A percentile compares a stretch with the other conserved stretches of the same genome.
Conservation (phyloP, 2,113 vertebrate species). For the Corythornis cristatus region DNA sequence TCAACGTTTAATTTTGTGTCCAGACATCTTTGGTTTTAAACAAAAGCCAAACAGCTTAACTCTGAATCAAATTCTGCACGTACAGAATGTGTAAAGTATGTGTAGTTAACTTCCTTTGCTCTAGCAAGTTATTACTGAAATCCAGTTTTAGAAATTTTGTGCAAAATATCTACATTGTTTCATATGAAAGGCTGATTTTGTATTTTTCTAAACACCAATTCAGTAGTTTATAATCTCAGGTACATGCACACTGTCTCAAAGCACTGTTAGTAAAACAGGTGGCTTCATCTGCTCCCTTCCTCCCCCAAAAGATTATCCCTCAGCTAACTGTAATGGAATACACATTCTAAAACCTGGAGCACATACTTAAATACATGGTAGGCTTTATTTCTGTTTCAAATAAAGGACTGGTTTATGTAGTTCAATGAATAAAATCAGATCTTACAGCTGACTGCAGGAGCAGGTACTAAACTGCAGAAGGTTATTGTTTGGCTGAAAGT, state of each 20-base stretch:
- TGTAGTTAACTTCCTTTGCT: neutral
- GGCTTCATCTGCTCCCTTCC: neutral
- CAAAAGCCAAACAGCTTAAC: neutral
- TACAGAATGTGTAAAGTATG: neutral
- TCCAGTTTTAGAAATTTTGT: neutral
- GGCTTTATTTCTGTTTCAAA: slow-evolving; percentile 1
- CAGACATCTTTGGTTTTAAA: neutral
- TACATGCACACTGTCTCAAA: neutral
- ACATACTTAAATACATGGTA: slow-evolving; percentile 10
- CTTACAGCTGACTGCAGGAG: neutral
- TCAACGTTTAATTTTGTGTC: neutral
- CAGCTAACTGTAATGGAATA: neutral
- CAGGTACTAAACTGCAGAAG: neutral
- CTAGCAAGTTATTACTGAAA: neutral
- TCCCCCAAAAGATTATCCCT: neutral
- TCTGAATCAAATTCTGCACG: neutral
- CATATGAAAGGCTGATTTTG: neutral
- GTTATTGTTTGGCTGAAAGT: neutral
- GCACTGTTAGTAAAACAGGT: neutral
- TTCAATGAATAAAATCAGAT: neutral
- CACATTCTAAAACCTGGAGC: slow-evolving; percentile 6
- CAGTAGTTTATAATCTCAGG: neutral
- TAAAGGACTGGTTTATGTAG: neutral
- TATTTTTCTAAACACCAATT: neutral
- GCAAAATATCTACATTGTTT: neutral